Base-by-base conservation (phyloP, 2,797 vertebrate genomes). In the Apogon talboti region DNA sequence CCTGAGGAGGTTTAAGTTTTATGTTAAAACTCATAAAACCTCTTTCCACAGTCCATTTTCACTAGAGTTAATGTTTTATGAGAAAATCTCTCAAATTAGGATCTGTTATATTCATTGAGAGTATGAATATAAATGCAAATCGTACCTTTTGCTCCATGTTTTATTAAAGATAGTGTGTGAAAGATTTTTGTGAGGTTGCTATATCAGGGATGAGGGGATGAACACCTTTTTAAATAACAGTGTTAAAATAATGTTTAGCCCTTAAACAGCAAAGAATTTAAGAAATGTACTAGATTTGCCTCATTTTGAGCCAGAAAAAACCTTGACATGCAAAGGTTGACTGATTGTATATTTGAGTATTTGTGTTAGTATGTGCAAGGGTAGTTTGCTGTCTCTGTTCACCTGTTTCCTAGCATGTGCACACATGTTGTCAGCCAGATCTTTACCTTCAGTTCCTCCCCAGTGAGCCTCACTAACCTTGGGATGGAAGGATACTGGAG, bases 391-490 rank as follows among this genome's bases (percentile, higher is more conserved):
- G 19, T 62, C 15, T 50, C 16, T 38, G 30, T 53, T 81, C 44
- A 79, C 59, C 45, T 62, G 35, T 65, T 65, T 54, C 50, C 14
- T 24, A 16, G 13, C 55, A 56, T 62, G 60, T 76, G 59, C 41
- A 19, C 60, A 42, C 49, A 21, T 62, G 50, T 76, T 72, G 58
- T 82, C 51, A 63, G 68, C 65, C 81, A 86, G 79, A 85, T 71
- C 56, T 83, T 83, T 81, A 74, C 76, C 67, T 79, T 70, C 60
- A 76, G 70, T 66, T 64, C 43, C 78, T 82, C 79, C 79, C 71
- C 47, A 1, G 57, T 81, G 74, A 81, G 57, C 62, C 77, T 78
- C 74, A 75, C 81, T 91, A 86, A 92, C 91, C 90, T 92, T 92
- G 90, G 81, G 79, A 83, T 76, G 54, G 66, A 82, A 75, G 74